A percentile compares a stretch with the other conserved stretches of the same genome.
Evolutionary conservation across 92 coral and sea anemone genomes (phyloP).

Genomic region (Hydrozoanthus gracilis): DNA sequence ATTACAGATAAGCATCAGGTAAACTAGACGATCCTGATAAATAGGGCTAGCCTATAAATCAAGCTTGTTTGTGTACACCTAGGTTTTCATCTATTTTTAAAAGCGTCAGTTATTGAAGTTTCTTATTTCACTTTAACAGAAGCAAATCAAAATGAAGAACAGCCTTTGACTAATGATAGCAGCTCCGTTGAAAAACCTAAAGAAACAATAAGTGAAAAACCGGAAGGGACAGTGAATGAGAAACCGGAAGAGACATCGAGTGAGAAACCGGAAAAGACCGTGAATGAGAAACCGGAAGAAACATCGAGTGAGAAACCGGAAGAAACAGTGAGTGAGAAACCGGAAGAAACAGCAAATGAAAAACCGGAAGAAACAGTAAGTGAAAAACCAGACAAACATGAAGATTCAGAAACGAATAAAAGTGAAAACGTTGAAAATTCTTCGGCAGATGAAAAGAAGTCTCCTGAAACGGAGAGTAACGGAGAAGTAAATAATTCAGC

Average conservation of each 20-base stretch:
- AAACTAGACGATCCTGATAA: too few relatives aligned
- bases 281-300: not conserved
- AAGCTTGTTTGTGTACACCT: too few relatives aligned
- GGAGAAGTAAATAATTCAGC: constrained; percentile 1
- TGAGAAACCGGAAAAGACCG: not conserved
- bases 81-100: not conserved
- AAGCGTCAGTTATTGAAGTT: not conserved
- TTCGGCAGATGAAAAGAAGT: constrained; percentile 12
- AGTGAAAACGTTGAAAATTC: not conserved
- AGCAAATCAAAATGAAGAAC: not conserved
- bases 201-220: not conserved
- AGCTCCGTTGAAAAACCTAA: constrained; percentile 13
- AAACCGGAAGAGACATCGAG: constrained; percentile 17
- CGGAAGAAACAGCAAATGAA: constrained; percentile 16
- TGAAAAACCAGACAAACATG: constrained; percentile 8
- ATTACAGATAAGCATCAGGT: too few relatives aligned
- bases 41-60: not conserved
- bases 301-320: not conserved
- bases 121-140: not conserved
- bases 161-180: not conserved
- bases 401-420: constrained; percentile 3
- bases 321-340: not conserved
- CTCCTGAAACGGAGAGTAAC: not conserved
- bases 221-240: not conserved
- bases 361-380: not conserved